Percentiles rank a stretch among this genome's conserved stretches.
Conservation (phyloP, 2,888 invertebrate genomes). For the Heliconius sara region DNA sequence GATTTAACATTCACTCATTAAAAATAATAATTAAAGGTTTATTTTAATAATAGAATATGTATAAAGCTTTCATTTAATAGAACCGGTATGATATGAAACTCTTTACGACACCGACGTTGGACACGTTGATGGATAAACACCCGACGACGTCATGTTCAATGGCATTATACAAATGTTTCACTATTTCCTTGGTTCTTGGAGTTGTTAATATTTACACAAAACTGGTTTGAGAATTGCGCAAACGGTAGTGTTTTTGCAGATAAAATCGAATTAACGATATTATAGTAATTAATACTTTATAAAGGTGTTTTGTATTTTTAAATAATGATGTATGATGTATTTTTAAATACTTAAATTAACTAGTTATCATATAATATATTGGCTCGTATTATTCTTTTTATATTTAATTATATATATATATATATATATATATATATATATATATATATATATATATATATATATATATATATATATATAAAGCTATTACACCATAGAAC, state of each 20-base stretch:
- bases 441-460: no score
- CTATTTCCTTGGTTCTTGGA: neutral
- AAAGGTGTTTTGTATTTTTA: no score
- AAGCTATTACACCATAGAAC: no score
- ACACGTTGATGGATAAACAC: slow-evolving; percentile 10
- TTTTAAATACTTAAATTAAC: neutral
- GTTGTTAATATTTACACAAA: neutral
- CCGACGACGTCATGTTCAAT: slow-evolving; percentile 25
- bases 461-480: no score
- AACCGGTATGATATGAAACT: slow-evolving; percentile 8
- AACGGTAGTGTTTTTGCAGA: neutral
- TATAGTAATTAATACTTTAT: neutral
- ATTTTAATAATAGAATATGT: neutral
- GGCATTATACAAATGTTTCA: slow-evolving; percentile 21
- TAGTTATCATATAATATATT: neutral
- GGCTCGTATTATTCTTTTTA: no score
- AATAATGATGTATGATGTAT: neutral
- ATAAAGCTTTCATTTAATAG: slow-evolving; percentile 13
- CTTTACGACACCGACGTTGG: slow-evolving; percentile 5
- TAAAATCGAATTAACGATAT: neutral
- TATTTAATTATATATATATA: no score
- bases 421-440: no score
- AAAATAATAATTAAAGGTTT: neutral
- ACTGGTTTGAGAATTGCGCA: slow-evolving; percentile 19
- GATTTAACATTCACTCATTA: neutral